These are phyloP conservation scores for Epistrophe grossulariae DNA, from an alignment of 2,888 invertebrate species.

Conservation along the genomic window DNA sequence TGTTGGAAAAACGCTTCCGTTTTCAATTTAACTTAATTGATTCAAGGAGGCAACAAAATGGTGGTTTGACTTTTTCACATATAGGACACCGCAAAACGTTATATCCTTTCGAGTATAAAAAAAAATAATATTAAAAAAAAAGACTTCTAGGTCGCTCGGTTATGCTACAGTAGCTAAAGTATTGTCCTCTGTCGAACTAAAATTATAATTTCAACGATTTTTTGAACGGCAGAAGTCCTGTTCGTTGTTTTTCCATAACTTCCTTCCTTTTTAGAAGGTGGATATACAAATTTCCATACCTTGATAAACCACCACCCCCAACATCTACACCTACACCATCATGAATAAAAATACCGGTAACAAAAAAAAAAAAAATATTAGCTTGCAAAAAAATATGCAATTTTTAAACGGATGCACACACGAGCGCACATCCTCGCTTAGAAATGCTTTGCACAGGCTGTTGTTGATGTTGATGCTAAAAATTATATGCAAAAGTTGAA, in stretches of 20 bases:
- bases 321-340: too few species aligned
- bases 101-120: slow-evolving; percentile 13
- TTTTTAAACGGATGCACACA: slow-evolving; percentile 69
- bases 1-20: slow-evolving; percentile 25
- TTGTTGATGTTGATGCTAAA: slow-evolving; percentile 23
- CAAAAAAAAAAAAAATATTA: slow-evolving; percentile 53
- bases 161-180: slow-evolving; percentile 10
- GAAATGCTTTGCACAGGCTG: slow-evolving; percentile 40
- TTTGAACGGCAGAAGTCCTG: slow-evolving; percentile 58
- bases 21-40: slow-evolving; percentile 56
- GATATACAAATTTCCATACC: slow-evolving; percentile 60
- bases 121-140: neutral
- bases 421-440: slow-evolving; percentile 61
- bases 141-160: slow-evolving; percentile 60
- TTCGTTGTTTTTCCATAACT: slow-evolving; percentile 71
- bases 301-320: slow-evolving; percentile 4
- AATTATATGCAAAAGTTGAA: slow-evolving; percentile 42
- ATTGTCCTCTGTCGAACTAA: slow-evolving; percentile 51
- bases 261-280: slow-evolving; percentile 68
- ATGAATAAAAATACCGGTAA: slow-evolving; percentile 46
- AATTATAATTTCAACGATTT: slow-evolving; percentile 67
- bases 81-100: slow-evolving; percentile 26
- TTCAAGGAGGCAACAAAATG: slow-evolving; percentile 31
- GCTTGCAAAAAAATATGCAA: slow-evolving; percentile 60
- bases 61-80: slow-evolving; percentile 47